A percentile compares a stretch with the other conserved stretches of the same genome.
Evolutionary conservation across 2,888 invertebrate species (phyloP).

Genomic region (Unio pictorum): DNA sequence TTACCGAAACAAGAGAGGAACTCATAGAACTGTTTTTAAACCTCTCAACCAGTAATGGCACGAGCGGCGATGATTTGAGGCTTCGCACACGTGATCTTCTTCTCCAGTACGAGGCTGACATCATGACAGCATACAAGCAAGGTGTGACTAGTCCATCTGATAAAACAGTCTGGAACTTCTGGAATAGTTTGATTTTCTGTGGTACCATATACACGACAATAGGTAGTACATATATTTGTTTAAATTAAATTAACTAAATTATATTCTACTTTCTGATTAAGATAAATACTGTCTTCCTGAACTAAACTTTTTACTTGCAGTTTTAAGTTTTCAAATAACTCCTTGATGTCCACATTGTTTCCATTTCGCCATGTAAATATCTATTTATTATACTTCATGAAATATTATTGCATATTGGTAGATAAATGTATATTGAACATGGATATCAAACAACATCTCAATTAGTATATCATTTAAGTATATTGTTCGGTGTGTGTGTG

Average conservation of each 20-base stretch:
- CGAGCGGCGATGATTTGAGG: conserved; percentile 30
- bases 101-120: conserved; percentile 87
- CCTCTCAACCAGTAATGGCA: conserved; percentile 11
- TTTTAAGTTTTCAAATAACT: neutral
- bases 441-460: too few species aligned
- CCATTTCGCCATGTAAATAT: neutral
- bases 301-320: neutral
- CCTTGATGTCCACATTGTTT: neutral
- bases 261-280: too few species aligned
- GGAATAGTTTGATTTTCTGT: conserved; percentile 72
- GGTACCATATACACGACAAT: conserved; percentile 73
- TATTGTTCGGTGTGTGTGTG: too few species aligned
- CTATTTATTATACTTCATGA: too few species aligned
- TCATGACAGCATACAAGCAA: conserved; percentile 78
- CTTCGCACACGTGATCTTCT: conserved; percentile 76
- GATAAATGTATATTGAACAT: too few species aligned
- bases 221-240: conserved; percentile 48
- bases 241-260: too few species aligned
- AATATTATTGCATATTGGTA: too few species aligned
- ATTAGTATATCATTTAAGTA: too few species aligned
- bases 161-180: conserved; percentile 70
- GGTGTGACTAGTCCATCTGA: conserved; percentile 75
- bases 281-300: too few species aligned
- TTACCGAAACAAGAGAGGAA: conserved; percentile 82
- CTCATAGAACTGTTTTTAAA: conserved; percentile 88